Percentiles rank a stretch among this genome's conserved stretches.
Conservation (phyloP, 2,113 vertebrate species). For the Nicator chloris region DNA sequence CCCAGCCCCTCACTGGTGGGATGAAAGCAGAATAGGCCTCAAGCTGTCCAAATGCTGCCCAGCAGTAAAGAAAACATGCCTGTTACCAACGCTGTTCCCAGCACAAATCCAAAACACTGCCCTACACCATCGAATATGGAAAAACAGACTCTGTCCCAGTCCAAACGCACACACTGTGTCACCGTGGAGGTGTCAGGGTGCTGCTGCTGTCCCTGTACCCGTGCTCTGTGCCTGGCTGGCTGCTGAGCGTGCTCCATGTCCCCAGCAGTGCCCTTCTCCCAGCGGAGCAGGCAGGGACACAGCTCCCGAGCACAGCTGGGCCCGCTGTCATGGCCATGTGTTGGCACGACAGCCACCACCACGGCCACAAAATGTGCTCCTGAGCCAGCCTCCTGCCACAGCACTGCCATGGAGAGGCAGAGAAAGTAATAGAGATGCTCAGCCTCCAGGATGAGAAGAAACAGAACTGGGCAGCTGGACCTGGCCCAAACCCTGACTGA, state of each 20-base stretch:
- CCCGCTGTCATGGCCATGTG: accelerated
- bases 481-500: background rate
- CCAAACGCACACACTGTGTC: background rate
- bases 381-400: background rate
- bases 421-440: background rate
- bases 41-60: background rate
- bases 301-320: accelerated
- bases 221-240: accelerated
- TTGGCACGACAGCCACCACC: background rate
- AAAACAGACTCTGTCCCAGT: background rate
- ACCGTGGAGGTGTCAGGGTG: accelerated
- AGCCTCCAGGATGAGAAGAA: background rate
- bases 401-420: too few species aligned
- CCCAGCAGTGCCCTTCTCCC: background rate
- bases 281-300: accelerated
- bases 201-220: background rate
- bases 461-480: background rate
- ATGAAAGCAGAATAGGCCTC: background rate
- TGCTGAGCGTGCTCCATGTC: accelerated
- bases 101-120: background rate
- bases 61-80: background rate
- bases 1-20: background rate
- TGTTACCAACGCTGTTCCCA: background rate
- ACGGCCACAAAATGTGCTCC: background rate
- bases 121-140: background rate